These are phyloP conservation scores for Ditula angustiorana DNA, from an alignment of 2,888 invertebrate genomes.

Conservation along the genomic window DNA sequence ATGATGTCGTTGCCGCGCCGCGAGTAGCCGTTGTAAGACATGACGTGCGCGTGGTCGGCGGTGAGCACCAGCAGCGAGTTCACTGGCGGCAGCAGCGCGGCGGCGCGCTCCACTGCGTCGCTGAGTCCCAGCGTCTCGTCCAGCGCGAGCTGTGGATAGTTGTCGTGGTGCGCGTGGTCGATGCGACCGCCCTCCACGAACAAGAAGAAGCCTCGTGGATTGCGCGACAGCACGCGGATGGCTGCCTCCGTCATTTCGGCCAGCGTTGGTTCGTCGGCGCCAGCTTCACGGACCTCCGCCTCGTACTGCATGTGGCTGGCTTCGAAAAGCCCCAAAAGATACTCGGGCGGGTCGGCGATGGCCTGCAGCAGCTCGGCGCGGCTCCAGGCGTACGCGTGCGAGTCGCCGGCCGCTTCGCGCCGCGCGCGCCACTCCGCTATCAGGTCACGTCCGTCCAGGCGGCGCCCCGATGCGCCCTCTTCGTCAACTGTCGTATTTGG, in stretches of 20 bases:
- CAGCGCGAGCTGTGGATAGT: conserved; percentile 84
- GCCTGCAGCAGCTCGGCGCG: conserved; percentile 81
- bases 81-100: conserved; percentile 68
- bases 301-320: conserved; percentile 87
- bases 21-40: conserved; percentile 89
- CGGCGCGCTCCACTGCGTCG: conserved; percentile 83
- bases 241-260: conserved; percentile 85
- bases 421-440: conserved; percentile 87
- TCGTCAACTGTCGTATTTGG: conserved; percentile 83
- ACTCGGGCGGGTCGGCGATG: conserved; percentile 80
- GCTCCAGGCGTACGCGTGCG: conserved; percentile 84
- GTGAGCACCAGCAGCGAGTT: conserved; percentile 93
- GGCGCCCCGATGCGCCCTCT: conserved; percentile 72
- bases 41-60: conserved; percentile 91
- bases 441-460: conserved; percentile 87
- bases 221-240: conserved; percentile 87
- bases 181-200: conserved; percentile 90
- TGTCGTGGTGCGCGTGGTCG: conserved; percentile 89
- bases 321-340: conserved; percentile 88
- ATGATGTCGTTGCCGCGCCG: conserved; percentile 76
- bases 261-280: conserved; percentile 74
- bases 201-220: conserved; percentile 90
- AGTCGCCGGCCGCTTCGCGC: conserved; percentile 66
- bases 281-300: conserved; percentile 79
- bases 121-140: conserved; percentile 89